These are phyloP conservation scores for Aradophagus sp. DNA, from an alignment of 1,140 invertebrate species.

Conservation along the genomic window DNA sequence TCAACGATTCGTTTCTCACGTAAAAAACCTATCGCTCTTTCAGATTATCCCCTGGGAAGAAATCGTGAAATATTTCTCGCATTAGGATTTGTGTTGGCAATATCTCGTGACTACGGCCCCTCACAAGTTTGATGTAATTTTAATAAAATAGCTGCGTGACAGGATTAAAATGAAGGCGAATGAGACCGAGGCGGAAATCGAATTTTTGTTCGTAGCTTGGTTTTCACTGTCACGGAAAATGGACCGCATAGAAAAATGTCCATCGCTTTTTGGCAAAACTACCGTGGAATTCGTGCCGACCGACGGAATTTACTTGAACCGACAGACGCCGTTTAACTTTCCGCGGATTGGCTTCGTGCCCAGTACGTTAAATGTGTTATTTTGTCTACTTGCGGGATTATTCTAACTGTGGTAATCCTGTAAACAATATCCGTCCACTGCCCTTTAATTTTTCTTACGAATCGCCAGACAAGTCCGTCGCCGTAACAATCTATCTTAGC, in stretches of 20 bases:
- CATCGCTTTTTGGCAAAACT: conserved; percentile 49
- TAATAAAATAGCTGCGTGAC: conserved; percentile 35
- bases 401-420: conserved; percentile 43
- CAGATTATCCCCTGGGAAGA: too few species aligned
- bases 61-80: too few species aligned
- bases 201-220: conserved; percentile 35
- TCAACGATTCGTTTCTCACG: too few species aligned
- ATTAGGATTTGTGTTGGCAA: too few species aligned
- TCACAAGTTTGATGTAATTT: conserved; percentile 15
- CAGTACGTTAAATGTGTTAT: conserved; percentile 50
- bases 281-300: conserved; percentile 38
- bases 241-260: conserved; percentile 47
- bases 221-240: conserved; percentile 47
- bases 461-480: too few species aligned
- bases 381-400: conserved; percentile 49
- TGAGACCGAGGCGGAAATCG: conserved; percentile 30
- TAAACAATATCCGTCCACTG: conserved; percentile 27
- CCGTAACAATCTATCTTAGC: too few species aligned
- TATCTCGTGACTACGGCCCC: too few species aligned
- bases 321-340: conserved; percentile 53
- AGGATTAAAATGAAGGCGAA: conserved; percentile 40
- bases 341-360: conserved; percentile 43
- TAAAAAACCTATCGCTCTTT: too few species aligned
- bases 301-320: conserved; percentile 40
- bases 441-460: too few species aligned